Evolutionary conservation across 2,797 vertebrate species (phyloP).

Genomic region (Siniperca obscura): DNA sequence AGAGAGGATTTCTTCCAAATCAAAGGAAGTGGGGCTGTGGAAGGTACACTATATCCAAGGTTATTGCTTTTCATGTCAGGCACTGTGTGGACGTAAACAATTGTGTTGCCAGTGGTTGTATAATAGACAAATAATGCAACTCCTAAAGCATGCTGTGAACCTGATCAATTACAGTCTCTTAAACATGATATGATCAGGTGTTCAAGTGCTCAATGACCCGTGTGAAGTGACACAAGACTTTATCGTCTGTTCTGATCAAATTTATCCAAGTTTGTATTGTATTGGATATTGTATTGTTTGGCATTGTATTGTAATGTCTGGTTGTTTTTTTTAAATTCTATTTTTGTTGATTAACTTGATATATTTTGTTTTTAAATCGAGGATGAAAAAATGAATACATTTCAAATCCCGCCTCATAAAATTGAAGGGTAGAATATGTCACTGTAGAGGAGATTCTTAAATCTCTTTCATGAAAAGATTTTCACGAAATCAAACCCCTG

Average conservation of each 20-base stretch:
- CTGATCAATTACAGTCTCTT: neutral
- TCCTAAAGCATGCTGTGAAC: neutral
- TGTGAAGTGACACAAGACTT: neutral
- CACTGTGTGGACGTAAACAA: constrained; percentile 24
- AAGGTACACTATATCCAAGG: constrained; percentile 35
- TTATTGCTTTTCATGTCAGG: constrained; percentile 60
- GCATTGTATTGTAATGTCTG: neutral
- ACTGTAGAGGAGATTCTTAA: too few relatives aligned
- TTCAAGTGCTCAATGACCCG: too few relatives aligned
- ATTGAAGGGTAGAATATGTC: too few relatives aligned
- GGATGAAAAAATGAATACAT: too few relatives aligned
- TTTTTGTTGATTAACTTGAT: neutral
- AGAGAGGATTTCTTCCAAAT: constrained; percentile 57
- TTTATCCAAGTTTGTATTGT: neutral
- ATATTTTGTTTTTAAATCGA: neutral
- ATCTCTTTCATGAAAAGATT: too few relatives aligned
- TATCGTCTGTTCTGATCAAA: neutral
- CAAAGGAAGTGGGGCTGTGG: constrained; percentile 32
- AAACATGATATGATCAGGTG: neutral
- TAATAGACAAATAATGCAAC: constrained; percentile 35
- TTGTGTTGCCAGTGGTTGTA: constrained; percentile 29
- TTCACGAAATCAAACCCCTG: too few relatives aligned
- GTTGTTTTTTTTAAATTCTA: neutral
- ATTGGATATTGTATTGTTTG: neutral
- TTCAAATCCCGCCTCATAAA: too few relatives aligned